Evolutionary conservation across 2,888 invertebrate species (phyloP).

Genomic region (Belgica antarctica): DNA sequence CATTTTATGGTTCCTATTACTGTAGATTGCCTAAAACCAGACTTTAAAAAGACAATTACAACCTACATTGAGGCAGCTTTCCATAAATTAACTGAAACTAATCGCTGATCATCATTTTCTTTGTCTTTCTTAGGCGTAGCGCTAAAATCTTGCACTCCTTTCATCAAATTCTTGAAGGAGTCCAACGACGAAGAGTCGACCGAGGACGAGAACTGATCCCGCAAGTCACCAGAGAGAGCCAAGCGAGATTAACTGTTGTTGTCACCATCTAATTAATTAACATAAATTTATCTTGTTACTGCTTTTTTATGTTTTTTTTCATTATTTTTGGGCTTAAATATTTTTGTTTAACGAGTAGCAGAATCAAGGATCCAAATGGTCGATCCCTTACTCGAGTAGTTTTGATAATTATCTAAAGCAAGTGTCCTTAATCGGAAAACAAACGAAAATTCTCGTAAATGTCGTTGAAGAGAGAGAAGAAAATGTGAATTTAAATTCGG

Average conservation of each 20-base stretch:
- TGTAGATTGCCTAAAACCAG: too few species aligned
- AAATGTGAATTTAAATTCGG: not conserved
- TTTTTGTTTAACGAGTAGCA: not conserved
- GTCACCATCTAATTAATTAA: slow-evolving; percentile 1
- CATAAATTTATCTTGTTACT: slow-evolving; percentile 2
- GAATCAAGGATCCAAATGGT: too few species aligned
- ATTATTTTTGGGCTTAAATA: not conserved
- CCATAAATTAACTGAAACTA: not conserved
- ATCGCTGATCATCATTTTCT: not conserved
- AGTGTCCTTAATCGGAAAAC: slow-evolving; percentile 37
- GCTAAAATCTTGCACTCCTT: slow-evolving; percentile 15
- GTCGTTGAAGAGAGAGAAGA: too few species aligned
- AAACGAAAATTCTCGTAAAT: not conserved
- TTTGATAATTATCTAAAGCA: slow-evolving; percentile 22
- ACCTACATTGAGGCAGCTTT: too few species aligned
- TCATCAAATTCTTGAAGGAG: slow-evolving; percentile 27
- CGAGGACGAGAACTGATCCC: slow-evolving; percentile 24
- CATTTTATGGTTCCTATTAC: too few species aligned
- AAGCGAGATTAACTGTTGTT: not conserved
- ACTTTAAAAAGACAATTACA: too few species aligned
- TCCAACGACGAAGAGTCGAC: slow-evolving; percentile 32
- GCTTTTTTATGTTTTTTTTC: not conserved
- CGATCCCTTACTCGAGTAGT: too few species aligned
- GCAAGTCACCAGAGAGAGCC: not conserved
- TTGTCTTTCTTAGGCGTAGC: slow-evolving; percentile 33